These are phyloP conservation scores for Motacilla tschutschensis DNA, from an alignment of 2,113 vertebrate species.

Conservation along the genomic window DNA sequence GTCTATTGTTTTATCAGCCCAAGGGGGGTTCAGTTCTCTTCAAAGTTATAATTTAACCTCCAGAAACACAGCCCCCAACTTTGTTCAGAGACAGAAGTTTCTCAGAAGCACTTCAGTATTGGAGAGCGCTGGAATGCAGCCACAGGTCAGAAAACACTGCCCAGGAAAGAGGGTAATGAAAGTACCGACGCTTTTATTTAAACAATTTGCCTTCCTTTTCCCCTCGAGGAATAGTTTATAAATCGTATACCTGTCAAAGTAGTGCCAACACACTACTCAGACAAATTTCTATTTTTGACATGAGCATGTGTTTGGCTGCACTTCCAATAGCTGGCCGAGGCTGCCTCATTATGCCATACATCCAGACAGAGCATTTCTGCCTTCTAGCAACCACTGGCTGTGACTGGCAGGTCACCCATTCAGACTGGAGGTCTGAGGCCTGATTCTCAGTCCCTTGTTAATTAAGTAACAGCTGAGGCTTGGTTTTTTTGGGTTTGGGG, in stretches of 20 bases:
- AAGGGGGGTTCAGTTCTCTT: neutral
- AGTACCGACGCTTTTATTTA: constrained; percentile 1
- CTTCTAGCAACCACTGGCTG: neutral
- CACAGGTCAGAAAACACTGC: neutral
- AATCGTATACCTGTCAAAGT: constrained; percentile 1
- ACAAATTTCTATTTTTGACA: constrained; percentile 24
- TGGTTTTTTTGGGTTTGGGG: accelerated
- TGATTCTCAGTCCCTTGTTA: neutral
- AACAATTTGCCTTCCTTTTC: constrained; percentile 17
- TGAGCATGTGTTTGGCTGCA: constrained; percentile 29
- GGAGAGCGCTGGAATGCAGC: neutral
- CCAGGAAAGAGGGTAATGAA: constrained; percentile 20
- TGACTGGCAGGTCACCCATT: neutral
- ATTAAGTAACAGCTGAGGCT: neutral
- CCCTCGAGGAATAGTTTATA: neutral
- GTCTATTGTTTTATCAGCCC: neutral
- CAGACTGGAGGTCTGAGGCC: neutral
- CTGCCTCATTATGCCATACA: neutral
- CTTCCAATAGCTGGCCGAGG: neutral
- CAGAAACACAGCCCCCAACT: neutral
- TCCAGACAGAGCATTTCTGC: neutral
- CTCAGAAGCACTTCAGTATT: neutral
- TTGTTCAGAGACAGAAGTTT: neutral
- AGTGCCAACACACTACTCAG: neutral
- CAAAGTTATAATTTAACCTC: constrained; percentile 5